Conservation (phyloP, 2,113 vertebrate species). For the Cynoglossus semilaevis region DNA sequence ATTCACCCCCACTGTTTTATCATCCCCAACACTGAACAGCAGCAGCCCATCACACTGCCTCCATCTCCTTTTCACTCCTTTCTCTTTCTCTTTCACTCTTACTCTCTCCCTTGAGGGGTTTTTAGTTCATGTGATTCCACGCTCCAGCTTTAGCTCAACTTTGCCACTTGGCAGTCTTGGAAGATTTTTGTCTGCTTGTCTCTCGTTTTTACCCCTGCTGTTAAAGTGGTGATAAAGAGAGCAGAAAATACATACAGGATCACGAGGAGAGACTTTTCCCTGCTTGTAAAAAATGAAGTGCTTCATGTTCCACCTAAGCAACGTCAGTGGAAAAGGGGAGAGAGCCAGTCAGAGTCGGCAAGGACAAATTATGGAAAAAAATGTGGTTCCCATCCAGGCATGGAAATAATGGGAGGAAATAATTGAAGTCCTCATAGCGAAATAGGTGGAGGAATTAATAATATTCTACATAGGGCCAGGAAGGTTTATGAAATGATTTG, state of each 20-base stretch:
- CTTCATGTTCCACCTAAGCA: constrained; percentile 47
- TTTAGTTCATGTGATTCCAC: constrained; percentile 74
- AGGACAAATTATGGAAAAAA: constrained; percentile 50
- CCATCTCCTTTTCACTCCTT: constrained; percentile 58
- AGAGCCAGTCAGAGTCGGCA: constrained; percentile 34
- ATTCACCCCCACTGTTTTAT: constrained; percentile 73
- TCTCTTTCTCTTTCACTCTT: constrained; percentile 58
- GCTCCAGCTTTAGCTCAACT: constrained; percentile 75
- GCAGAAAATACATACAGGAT: constrained; percentile 69
- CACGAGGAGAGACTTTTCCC: constrained; percentile 53
- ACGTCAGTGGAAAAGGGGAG: constrained; percentile 42
- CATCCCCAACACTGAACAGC: constrained; percentile 67
- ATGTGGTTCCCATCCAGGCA: constrained; percentile 49
- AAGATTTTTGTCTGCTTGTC: constrained; percentile 62
- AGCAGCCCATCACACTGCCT: constrained; percentile 60
- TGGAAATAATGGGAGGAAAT: constrained; percentile 60
- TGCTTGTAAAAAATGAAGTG: constrained; percentile 62
- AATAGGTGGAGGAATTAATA: constrained; percentile 46
- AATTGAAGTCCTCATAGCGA: constrained; percentile 44
- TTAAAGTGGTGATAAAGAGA: constrained; percentile 72
- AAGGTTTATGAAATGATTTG: constrained; percentile 48
- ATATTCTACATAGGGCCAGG: constrained; percentile 51
- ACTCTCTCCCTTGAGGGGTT: constrained; percentile 67
- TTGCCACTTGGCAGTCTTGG: constrained; percentile 72
- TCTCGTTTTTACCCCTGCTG: constrained; percentile 67